Percentiles rank a stretch among this genome's conserved stretches.
These are phyloP conservation scores for Lepidurus packardi DNA, from an alignment of 1,140 invertebrate genomes.

Conservation along the genomic window DNA sequence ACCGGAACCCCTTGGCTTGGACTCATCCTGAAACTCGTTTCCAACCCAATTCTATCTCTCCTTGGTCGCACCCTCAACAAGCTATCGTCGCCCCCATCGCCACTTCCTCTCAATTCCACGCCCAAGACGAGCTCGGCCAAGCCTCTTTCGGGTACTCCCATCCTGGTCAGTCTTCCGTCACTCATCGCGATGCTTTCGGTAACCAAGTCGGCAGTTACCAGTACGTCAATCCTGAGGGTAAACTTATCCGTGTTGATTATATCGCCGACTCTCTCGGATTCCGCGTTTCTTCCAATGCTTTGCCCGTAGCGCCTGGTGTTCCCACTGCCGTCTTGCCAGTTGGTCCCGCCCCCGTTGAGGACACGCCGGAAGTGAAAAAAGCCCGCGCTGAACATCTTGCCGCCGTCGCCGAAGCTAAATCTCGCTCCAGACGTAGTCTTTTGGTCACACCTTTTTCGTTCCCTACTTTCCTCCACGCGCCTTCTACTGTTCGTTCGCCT, in stretches of 20 bases:
- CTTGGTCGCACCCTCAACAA: not conserved
- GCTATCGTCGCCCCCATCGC: conserved; percentile 1
- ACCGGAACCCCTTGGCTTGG: not conserved
- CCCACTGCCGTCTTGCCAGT: conserved; percentile 40
- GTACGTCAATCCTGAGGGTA: conserved; percentile 51
- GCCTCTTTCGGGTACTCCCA: conserved; percentile 53
- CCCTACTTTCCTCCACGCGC: not conserved
- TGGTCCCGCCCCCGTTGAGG: conserved; percentile 39
- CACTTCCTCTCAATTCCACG: conserved; percentile 46
- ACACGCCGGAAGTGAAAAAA: conserved; percentile 40
- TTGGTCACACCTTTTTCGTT: conserved; percentile 8
- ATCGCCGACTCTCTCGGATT: conserved; percentile 49
- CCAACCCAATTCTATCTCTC: too few species aligned
- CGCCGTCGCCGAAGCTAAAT: conserved; percentile 29
- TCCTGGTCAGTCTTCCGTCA: conserved; percentile 50
- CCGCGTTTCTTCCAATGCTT: conserved; percentile 50
- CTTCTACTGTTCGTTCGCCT: not conserved
- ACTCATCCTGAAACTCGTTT: not conserved
- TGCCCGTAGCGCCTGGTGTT: conserved; percentile 45
- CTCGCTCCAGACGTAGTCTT: conserved; percentile 15
- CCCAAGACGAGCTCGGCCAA: conserved; percentile 52
- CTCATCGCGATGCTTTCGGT: conserved; percentile 48
- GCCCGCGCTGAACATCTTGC: conserved; percentile 30
- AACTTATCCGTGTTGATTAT: conserved; percentile 50
- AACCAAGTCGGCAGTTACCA: conserved; percentile 53